Percentiles rank a stretch among this genome's conserved stretches.
Evolutionary conservation across 2,113 vertebrate genomes (phyloP).

Genomic region (Mirounga angustirostris): DNA sequence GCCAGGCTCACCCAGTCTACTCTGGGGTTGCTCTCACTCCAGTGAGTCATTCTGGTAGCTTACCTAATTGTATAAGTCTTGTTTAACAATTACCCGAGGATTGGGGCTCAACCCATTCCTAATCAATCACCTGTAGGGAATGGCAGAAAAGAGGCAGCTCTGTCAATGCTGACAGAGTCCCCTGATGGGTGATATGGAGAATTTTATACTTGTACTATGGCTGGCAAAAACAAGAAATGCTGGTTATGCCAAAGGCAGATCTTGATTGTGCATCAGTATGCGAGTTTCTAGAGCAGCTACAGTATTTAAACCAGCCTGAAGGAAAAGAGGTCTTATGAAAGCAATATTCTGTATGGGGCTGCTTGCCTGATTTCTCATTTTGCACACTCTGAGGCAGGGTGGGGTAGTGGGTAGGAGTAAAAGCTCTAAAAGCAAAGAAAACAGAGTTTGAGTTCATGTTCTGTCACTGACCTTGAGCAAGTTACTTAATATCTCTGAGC

Average conservation of each 20-base stretch:
- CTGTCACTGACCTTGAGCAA: background rate
- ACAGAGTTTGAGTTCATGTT: background rate
- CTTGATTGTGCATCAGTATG: background rate
- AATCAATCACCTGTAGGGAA: background rate
- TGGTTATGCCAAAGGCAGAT: background rate
- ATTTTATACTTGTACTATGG: background rate
- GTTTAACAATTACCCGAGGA: background rate
- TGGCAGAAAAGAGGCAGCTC: background rate
- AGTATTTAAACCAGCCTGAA: background rate
- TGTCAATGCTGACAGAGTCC: background rate
- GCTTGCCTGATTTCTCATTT: background rate
- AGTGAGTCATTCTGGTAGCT: background rate
- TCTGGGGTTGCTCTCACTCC: background rate
- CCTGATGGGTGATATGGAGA: background rate
- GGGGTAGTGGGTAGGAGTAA: background rate
- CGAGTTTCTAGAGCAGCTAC: background rate
- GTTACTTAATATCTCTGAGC: conserved; percentile 33
- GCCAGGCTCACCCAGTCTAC: background rate
- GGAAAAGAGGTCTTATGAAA: background rate
- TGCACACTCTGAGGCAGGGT: background rate
- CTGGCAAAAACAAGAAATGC: background rate
- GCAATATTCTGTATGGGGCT: background rate
- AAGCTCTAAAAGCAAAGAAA: background rate
- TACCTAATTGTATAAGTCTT: background rate
- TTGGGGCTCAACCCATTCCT: background rate